Evolutionary conservation across 2,888 invertebrate genomes (phyloP).

Genomic region (Campopleginae sp.): DNA sequence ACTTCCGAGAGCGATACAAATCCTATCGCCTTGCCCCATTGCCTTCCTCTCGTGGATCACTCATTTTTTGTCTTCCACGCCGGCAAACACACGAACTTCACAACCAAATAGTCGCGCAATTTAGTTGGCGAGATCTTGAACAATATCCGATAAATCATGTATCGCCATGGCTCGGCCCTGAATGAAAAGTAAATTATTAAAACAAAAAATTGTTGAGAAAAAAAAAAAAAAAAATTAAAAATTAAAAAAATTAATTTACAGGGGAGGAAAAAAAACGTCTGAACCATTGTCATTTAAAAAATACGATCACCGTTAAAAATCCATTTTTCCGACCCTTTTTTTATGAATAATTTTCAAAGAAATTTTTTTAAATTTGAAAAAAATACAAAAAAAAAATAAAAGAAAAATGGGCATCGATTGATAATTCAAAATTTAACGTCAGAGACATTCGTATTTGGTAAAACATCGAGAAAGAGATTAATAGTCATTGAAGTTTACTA

Average conservation of each 20-base stretch:
- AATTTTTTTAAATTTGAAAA: too few species aligned
- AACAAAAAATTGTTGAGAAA: too few species aligned
- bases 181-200: too few species aligned
- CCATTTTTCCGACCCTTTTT: too few species aligned
- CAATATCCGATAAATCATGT: constrained; percentile 88
- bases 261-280: too few species aligned
- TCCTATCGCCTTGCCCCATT: background rate
- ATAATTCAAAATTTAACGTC: background rate
- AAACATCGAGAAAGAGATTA: background rate
- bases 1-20: background rate
- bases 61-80: constrained; percentile 75
- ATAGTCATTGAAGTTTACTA: constrained; percentile 76
- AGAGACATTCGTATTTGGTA: background rate
- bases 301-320: too few species aligned
- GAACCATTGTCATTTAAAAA: too few species aligned
- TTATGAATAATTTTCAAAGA: background rate
- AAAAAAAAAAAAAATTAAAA: too few species aligned
- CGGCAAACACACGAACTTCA: constrained; percentile 89
- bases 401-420: background rate
- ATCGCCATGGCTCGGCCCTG: constrained; percentile 88
- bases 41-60: background rate
- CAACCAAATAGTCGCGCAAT: constrained; percentile 87
- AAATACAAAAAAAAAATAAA: background rate
- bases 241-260: too few species aligned
- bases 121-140: constrained; percentile 87